Evolutionary conservation across 2,888 invertebrate genomes (phyloP), one percentile per base, ranked within the genome.

Genomic region (Lumbricus terrestris): DNA sequence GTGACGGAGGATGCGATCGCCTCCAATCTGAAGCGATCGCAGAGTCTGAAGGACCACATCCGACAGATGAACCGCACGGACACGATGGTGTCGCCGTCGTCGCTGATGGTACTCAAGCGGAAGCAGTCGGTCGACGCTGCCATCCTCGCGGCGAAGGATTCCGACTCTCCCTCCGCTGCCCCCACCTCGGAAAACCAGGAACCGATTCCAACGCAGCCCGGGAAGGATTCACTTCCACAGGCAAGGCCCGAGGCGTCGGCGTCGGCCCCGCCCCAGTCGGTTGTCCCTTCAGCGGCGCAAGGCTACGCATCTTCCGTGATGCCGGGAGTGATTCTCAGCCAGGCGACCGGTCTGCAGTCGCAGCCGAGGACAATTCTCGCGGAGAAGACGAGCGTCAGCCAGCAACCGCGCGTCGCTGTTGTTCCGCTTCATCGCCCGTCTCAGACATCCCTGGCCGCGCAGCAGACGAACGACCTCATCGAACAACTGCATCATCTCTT

Each of bases 51-150:
- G 54, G 89, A 89, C 47, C 47, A 89, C 35, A 37, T 33, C 8
- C 88, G 83, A 82, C 89, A 42, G 35, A 29, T 38, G 38, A 89
- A 37, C 82, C 16, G 88, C 11, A 33, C 23, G 13, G 83, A 69
- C 29, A 89, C 34, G 11, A 69, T 15, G 40, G 83, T 34, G 29
- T 47, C 90, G 37, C 85, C 47, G n/a, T 38, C 35, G 33, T 38
- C 69, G 37, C 18, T 88, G 33, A 54, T 82, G 37, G 82, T 40
- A 23, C 40, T 89, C 34, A 89, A 69, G 37, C 89, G 90, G 69
- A 90, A 90, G 82, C 90, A 90, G 69, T 90, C 90, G 3, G 83
- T 90, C 18, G 90, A 90, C n/a, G 37, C 37, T 18, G 90, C 89
- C 47, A 34, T 90, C 11, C n/a, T 90, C 82, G 42, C 69, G 16